Conservation (phyloP, 1,140 invertebrate species). For the Drosophila fuyamai region DNA sequence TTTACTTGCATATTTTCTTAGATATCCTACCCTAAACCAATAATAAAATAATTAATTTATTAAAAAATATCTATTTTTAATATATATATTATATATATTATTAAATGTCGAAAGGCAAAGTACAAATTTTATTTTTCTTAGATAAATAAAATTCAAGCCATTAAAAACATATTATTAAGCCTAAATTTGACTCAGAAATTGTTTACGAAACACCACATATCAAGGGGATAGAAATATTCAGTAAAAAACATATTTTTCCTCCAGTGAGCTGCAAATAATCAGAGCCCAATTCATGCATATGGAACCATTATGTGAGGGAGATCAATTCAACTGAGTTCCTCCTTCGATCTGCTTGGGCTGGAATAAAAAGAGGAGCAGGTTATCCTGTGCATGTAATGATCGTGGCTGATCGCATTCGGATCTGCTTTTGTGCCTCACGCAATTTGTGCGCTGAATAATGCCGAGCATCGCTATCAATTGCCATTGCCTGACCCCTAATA, state of each 20-base stretch:
- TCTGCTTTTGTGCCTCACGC: conserved; percentile 55
- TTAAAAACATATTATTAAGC: background rate
- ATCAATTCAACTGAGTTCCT: conserved; percentile 22
- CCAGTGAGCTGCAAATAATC: conserved; percentile 23
- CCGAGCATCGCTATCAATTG: conserved; percentile 56
- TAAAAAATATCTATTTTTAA: too few species aligned
- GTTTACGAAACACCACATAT: background rate
- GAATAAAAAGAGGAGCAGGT: conserved; percentile 26
- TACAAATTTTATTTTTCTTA: too few species aligned
- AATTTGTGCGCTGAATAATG: conserved; percentile 47
- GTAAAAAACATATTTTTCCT: background rate
- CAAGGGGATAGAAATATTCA: too few species aligned
- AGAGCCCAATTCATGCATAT: conserved; percentile 28
- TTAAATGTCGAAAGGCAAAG: too few species aligned
- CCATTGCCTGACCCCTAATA: conserved; percentile 53
- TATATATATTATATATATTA: too few species aligned
- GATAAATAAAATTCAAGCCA: background rate
- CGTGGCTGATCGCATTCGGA: conserved; percentile 33
- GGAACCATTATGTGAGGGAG: conserved; percentile 41
- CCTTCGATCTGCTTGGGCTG: conserved; percentile 32
- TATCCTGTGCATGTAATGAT: conserved; percentile 58
- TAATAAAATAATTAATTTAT: too few species aligned
- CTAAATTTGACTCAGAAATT: background rate
- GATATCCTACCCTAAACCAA: too few species aligned
- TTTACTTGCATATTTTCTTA: too few species aligned